Evolutionary conservation across 2,888 invertebrate genomes (phyloP), one percentile per base, ranked within the genome.

Genomic region (Tholera decimalis): DNA sequence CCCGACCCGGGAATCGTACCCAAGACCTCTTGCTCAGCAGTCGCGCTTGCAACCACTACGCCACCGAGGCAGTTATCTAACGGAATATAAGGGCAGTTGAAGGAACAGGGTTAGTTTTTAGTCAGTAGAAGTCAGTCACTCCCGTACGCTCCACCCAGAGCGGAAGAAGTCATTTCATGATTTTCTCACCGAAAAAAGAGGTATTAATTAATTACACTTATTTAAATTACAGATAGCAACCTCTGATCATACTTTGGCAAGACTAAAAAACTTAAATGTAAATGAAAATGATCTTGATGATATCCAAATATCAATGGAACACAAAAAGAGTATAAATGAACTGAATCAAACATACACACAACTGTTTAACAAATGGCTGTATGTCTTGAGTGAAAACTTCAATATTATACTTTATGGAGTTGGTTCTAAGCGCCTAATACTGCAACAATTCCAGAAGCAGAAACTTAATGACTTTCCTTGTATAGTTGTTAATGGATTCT

Each of bases 401-500:
- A 99, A 98, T 85, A 95, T 99, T 55, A 92, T 99, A 41, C 90
- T 99, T 0, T 98, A 98, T 91, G 99, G 99, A 0, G 94, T 99
- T 54, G 99, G 99, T 0, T 99, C 99, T 0, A 99, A 99, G 89
- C 96, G 97, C 43, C 93, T 96, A 30, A 92, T 99, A 24, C 90
- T 99, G 35, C 97, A 97, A 73, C 94, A 97, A 69, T 99, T 99
- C 90, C 97, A 98, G 84, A 92, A 91, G 20, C 93, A 96, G 70
- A 93, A 90, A 66, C 80, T 95, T 0, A 82, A 89, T 65, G 86
- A 92, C 43, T 91, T 88, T 81, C 97, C 97, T 0, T 97, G 98
- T 59, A 89, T 99, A 51, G 97, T 98, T 24, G 94, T 99, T 0
- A 98, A 99, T 91, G 99, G 99, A 2, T 99, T 98, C 92, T 99